phyloP scores from a whole-genome alignment of 1,140 invertebrate genomes.

The Nomia melanderi region DNA sequence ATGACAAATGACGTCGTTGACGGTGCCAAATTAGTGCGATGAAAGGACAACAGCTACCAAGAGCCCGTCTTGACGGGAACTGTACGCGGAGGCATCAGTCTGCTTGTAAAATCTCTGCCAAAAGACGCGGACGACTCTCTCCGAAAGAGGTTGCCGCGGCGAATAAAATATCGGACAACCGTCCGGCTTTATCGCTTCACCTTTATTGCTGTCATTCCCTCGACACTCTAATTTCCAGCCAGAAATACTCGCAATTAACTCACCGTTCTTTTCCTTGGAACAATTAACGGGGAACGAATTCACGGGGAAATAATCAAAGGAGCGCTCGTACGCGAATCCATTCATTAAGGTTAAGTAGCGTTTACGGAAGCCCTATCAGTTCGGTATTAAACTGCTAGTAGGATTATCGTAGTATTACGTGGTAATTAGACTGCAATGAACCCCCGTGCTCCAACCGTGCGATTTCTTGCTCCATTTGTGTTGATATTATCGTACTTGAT shows the following conservation, averaged over 20 bases:
- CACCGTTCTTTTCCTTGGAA: neutral
- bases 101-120: conserved; percentile 53
- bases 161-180: neutral
- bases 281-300: neutral
- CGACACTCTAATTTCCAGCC: neutral
- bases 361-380: conserved; percentile 44
- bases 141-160: neutral
- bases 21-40: conserved; percentile 78
- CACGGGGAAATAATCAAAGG: neutral
- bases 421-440: conserved; percentile 43
- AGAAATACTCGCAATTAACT: neutral
- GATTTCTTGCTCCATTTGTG: conserved; percentile 9
- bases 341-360: conserved; percentile 54
- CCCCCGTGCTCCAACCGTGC: conserved; percentile 6
- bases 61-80: conserved; percentile 26
- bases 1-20: conserved; percentile 79
- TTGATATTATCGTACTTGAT: neutral
- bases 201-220: conserved; percentile 14
- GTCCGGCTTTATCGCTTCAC: neutral
- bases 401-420: conserved; percentile 55
- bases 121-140: neutral
- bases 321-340: conserved; percentile 35
- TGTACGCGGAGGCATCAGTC: conserved; percentile 34
- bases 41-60: conserved; percentile 64
- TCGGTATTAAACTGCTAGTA: conserved; percentile 26